Conservation (phyloP, 2,888 invertebrate genomes). For the Ophioninae sp. region DNA sequence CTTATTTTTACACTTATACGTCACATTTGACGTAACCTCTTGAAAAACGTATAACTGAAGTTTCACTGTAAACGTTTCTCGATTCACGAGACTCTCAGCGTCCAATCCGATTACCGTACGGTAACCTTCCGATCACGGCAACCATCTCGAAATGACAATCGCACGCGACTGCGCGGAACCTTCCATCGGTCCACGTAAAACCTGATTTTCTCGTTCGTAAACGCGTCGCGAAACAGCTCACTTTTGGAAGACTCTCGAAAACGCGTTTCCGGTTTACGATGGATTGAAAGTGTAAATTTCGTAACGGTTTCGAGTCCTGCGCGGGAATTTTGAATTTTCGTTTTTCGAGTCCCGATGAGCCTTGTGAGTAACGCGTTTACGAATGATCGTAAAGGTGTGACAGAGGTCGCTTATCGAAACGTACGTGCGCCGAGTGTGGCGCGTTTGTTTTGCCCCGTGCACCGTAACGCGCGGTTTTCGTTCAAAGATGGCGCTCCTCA, state of each 20-base stretch:
- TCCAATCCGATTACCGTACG: background rate
- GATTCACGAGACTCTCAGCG: background rate
- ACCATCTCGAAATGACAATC: background rate
- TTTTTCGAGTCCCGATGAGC: background rate
- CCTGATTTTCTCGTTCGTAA: background rate
- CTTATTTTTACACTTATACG: too few relatives aligned
- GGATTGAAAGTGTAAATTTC: background rate
- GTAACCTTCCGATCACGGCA: background rate
- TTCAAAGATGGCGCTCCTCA: slow-evolving; percentile 65
- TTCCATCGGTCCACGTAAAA: background rate
- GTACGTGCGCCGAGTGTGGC: background rate
- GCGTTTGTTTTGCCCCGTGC: slow-evolving; percentile 11
- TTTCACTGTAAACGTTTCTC: background rate
- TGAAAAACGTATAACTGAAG: background rate
- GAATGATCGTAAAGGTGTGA: slow-evolving; percentile 56
- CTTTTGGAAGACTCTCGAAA: background rate
- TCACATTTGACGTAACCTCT: background rate
- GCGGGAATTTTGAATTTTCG: background rate
- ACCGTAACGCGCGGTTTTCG: slow-evolving; percentile 62
- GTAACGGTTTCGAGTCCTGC: background rate
- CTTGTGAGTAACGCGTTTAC: background rate
- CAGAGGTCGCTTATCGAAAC: slow-evolving; percentile 21
- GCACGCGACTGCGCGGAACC: background rate
- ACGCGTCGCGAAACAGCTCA: background rate
- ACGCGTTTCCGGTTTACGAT: background rate